Conservation (phyloP, 2,888 invertebrate genomes). For the Salticus scenicus region DNA sequence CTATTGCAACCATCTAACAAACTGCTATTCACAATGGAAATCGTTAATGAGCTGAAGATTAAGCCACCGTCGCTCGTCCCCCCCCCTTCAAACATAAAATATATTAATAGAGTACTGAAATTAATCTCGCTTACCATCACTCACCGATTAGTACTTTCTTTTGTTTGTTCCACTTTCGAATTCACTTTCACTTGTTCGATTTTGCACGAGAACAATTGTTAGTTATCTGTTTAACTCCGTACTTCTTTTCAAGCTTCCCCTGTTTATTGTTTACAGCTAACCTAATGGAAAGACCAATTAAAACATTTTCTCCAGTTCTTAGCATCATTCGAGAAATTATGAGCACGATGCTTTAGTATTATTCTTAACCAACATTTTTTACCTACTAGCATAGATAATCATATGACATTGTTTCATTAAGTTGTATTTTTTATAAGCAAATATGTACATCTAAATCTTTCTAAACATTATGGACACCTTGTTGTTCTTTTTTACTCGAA, state of each 20-base stretch:
- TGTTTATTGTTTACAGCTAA: too few relatives aligned
- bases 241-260: too few relatives aligned
- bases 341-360: slow-evolving; percentile 2
- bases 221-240: neutral
- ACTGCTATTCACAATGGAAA: slow-evolving; percentile 19
- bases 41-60: slow-evolving; percentile 18
- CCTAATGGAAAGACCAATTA: neutral
- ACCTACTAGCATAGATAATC: neutral
- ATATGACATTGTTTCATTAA: neutral
- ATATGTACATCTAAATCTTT: too few relatives aligned
- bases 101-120: too few relatives aligned
- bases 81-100: too few relatives aligned
- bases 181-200: slow-evolving; percentile 10
- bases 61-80: too few relatives aligned
- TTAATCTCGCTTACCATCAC: slow-evolving; percentile 22
- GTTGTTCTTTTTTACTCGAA: too few relatives aligned
- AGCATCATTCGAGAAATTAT: neutral
- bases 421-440: too few relatives aligned
- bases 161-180: neutral
- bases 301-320: neutral
- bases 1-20: neutral
- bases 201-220: neutral
- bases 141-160: slow-evolving; percentile 1
- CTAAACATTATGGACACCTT: too few relatives aligned
- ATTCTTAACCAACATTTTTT: neutral